Base-by-base conservation (phyloP, 2,888 invertebrate species). In the Dynastes tityus region DNA sequence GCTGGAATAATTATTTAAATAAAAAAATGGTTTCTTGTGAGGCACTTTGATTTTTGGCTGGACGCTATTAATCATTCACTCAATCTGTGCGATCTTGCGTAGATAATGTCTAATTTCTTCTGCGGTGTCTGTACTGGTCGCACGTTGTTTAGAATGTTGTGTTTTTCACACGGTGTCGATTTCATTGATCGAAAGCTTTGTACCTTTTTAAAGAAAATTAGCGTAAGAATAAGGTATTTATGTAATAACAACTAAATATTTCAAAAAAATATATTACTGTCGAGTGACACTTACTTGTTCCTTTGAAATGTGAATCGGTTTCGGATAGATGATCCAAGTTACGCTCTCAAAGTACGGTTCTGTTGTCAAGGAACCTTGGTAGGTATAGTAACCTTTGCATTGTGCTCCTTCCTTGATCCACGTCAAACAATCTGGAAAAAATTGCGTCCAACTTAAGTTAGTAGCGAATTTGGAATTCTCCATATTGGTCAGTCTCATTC, bases 311-410 rank as follows among this genome's bases (percentile, higher is more conserved):
- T 92, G 91, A 78, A 94, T 92, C 2, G 94, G 93, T 70, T 91
- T 92, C 77, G 93, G 91, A 83, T 93, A 94, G 78, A 94, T 92
- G 80, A 94, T 94, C 94, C 94, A 94, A 3, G 93, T 94, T 67
- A 94, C 94, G 83, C 93, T 93, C 84, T 94, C 94, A 64, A 92
- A 92, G 85, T 93, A 94, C 0, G 94, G 94, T 74, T 93, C 93
- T 3, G 94, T 94, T 2, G 94, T 94, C 80, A 94, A 86, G 0
- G 94, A 94, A 3, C 94, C 94, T 85, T 93, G 93, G 86, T 94
- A 94, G 0, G 94, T 93, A 76, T 93, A 94, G 85, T 94, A 94
- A 82, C 91, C 93, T 83, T 94, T 93, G 82, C 92, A 91, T 77
- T 94, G 89, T 83, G 94, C 93, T 82, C 91, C 91, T 74, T 92